Conservation (phyloP, 2,113 vertebrate species). For the Epinephelus moara region DNA sequence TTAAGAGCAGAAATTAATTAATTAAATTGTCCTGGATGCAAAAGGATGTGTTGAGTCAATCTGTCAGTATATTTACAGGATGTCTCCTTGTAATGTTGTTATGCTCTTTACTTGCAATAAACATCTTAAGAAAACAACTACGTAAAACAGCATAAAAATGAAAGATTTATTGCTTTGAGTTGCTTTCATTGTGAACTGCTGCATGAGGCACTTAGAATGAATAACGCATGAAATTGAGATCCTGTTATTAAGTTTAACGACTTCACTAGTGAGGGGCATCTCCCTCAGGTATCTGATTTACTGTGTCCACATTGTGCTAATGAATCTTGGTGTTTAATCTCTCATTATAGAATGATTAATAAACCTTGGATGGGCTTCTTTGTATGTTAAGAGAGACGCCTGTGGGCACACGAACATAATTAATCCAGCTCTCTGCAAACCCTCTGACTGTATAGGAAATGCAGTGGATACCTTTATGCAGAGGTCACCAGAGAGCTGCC, state of each 20-base stretch:
- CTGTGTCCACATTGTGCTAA: conserved; percentile 53
- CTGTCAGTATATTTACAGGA: neutral
- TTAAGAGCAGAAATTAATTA: conserved; percentile 6
- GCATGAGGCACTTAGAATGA: conserved; percentile 19
- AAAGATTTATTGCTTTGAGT: conserved; percentile 25
- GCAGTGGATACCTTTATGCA: conserved; percentile 39
- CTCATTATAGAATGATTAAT: conserved; percentile 75
- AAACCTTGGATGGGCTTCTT: conserved; percentile 41
- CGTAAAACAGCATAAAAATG: neutral
- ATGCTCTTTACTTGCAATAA: neutral
- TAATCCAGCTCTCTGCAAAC: conserved; percentile 58
- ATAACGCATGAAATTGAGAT: conserved; percentile 52
- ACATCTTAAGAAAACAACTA: neutral
- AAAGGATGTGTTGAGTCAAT: conserved; percentile 8
- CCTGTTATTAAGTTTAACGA: conserved; percentile 54
- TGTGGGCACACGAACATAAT: conserved; percentile 56
- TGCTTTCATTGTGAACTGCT: conserved; percentile 21
- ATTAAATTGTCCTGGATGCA: conserved; percentile 12
- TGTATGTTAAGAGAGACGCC: conserved; percentile 62
- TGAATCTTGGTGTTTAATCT: conserved; percentile 70
- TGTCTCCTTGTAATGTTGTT: conserved; percentile 3
- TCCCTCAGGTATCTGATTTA: conserved; percentile 63
- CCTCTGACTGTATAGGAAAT: conserved; percentile 51
- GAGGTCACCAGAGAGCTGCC: conserved; percentile 55
- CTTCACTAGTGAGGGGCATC: conserved; percentile 25